Evolutionary conservation across 1,140 invertebrate species (phyloP).

Genomic region (Ganaspis sp.): DNA sequence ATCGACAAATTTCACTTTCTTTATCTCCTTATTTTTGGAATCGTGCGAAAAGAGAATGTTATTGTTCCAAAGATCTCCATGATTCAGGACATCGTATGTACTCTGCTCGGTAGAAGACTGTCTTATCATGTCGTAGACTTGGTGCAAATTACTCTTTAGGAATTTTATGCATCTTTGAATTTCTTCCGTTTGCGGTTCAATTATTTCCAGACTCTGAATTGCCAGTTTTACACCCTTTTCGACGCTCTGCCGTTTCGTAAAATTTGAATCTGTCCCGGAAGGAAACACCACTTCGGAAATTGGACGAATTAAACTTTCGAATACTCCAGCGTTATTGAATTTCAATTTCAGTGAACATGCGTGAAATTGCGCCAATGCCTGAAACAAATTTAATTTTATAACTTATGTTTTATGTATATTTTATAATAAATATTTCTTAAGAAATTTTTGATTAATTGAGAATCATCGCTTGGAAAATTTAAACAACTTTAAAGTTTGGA

Average conservation of each 20-base stretch:
- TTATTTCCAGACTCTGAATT: conserved; percentile 43
- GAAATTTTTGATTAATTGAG: too few relatives aligned
- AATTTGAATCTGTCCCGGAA: conserved; percentile 19
- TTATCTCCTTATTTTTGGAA: conserved; percentile 24
- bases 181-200: conserved; percentile 46
- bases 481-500: too few relatives aligned
- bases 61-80: conserved; percentile 74
- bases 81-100: conserved; percentile 63
- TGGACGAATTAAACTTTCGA: conserved; percentile 44
- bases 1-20: conserved; percentile 66
- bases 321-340: conserved; percentile 54
- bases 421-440: too few relatives aligned
- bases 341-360: conserved; percentile 69
- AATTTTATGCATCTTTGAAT: conserved; percentile 17
- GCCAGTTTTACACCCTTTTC: conserved; percentile 42
- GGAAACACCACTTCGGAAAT: conserved; percentile 58
- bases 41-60: conserved; percentile 70
- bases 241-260: conserved; percentile 29
- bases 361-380: conserved; percentile 72
- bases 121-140: conserved; percentile 37
- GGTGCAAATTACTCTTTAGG: conserved; percentile 28
- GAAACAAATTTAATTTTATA: conserved; percentile 39
- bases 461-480: too few relatives aligned
- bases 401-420: too few relatives aligned
- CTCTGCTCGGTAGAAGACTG: conserved; percentile 35